Base-by-base conservation (phyloP, 2,888 invertebrate species). In the Yponomeuta plumbellus region DNA sequence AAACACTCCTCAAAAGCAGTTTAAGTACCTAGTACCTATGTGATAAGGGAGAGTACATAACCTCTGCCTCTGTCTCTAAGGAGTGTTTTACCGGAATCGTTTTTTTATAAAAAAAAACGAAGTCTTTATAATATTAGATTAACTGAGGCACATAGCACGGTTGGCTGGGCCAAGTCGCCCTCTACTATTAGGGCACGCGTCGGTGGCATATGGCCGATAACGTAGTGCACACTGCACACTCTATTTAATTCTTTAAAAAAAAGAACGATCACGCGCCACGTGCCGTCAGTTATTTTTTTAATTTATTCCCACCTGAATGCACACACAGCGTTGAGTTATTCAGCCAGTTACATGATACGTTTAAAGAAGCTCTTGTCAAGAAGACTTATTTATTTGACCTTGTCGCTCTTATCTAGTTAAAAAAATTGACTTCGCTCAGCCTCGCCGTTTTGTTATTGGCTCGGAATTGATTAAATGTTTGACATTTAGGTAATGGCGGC, bases 131-230 rank as follows among this genome's bases (percentile, higher is more conserved):
- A 34, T 34, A 34, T 34, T 21, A 21, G 58, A 58, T 58, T 21
- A 3, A 21, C 21, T 21, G n/a, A 44, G 13, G 39, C 17, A 62
- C 62, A 13, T 34, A 76, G 71, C 70, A 81, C 76, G 83, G 78
- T 81, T 71, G 76, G 82, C 69, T 78, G 78, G 72, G 69, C 70
- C 68, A 71, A 52, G 68, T 57, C 39, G 67, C 68, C 65, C 72
- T 67, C 71, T 72, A 71, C 71, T 71, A 65, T 72, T 77, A 79
- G 74, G 80, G 80, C 88, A 86, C 89, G 88, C 85, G 88, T 78
- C 74, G 74, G 85, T 85, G 83, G 79, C 89, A 90, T 90, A 86
- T 88, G 89, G 84, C 75, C 68, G 81, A 82, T 81, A 83, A 79
- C 73, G 72, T 71, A 69, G 69, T 75, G 73, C 73, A 56, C 64